Conservation (phyloP, 2,797 vertebrate genomes). For the Manis pentadactyla region DNA sequence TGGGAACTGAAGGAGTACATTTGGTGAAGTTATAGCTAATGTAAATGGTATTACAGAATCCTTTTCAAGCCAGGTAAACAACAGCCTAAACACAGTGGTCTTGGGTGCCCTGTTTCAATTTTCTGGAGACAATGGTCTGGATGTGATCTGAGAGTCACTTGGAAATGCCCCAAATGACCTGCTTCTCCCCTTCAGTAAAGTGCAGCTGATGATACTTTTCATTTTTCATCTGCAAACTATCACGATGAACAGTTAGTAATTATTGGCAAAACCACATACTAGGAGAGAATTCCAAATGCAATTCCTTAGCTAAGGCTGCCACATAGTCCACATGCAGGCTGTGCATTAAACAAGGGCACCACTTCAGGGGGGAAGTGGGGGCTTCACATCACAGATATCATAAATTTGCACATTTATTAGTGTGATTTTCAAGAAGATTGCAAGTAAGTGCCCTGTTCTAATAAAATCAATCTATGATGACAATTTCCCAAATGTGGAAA, state of each 20-base stretch:
- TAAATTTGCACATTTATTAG: neutral
- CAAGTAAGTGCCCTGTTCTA: neutral
- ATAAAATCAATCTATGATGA: constrained; percentile 1
- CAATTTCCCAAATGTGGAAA: neutral
- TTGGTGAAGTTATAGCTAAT: neutral
- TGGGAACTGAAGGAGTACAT: neutral
- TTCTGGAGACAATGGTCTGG: neutral
- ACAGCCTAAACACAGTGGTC: neutral
- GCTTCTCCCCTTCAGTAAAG: neutral
- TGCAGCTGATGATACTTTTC: neutral
- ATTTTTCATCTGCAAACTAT: constrained; percentile 28
- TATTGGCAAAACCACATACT: neutral
- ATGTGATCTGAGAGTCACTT: neutral
- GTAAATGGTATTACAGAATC: neutral
- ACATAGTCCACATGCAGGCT: neutral
- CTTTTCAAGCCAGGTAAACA: neutral
- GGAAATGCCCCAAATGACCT: neutral
- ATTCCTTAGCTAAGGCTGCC: neutral
- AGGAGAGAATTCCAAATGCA: neutral
- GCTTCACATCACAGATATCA: neutral
- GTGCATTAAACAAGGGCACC: neutral
- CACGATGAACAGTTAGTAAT: neutral
- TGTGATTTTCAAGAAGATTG: neutral
- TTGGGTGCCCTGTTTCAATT: neutral
- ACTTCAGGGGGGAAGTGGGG: neutral